A percentile compares a stretch with the other conserved stretches of the same genome.
Conservation (phyloP, 2,888 invertebrate genomes). For the Pachycephus smyrnensis region DNA sequence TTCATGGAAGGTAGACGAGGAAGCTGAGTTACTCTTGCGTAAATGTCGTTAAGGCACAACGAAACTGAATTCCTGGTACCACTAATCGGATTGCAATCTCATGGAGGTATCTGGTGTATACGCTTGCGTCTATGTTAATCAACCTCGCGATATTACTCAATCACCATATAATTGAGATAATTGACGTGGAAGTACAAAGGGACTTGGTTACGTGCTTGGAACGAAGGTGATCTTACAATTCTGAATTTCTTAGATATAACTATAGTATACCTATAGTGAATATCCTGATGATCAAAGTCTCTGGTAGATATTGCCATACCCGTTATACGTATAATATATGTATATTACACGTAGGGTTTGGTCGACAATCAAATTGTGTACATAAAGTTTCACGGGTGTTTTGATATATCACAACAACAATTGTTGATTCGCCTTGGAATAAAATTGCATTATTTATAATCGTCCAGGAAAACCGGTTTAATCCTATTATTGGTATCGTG, state of each 20-base stretch:
- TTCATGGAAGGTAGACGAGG: background rate
- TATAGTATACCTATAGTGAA: background rate
- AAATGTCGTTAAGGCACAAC: background rate
- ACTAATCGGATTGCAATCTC: background rate
- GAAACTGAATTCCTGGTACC: constrained; percentile 4
- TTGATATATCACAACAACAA: background rate
- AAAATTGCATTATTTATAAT: background rate
- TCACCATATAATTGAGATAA: background rate
- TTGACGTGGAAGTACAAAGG: background rate
- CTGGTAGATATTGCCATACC: background rate
- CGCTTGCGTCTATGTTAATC: background rate
- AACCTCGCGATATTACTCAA: background rate
- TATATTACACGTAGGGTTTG: background rate
- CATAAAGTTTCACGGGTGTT: background rate
- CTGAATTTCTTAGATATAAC: background rate
- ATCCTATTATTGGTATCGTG: background rate
- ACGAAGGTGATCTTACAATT: background rate
- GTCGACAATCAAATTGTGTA: background rate
- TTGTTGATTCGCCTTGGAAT: background rate
- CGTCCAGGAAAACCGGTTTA: background rate
- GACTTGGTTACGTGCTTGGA: background rate
- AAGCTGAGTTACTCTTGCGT: background rate
- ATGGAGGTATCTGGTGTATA: background rate
- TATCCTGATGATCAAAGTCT: background rate
- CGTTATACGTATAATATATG: background rate